Evolutionary conservation across 2,113 vertebrate genomes (phyloP).

Genomic region (Ceyx cyanopectus): DNA sequence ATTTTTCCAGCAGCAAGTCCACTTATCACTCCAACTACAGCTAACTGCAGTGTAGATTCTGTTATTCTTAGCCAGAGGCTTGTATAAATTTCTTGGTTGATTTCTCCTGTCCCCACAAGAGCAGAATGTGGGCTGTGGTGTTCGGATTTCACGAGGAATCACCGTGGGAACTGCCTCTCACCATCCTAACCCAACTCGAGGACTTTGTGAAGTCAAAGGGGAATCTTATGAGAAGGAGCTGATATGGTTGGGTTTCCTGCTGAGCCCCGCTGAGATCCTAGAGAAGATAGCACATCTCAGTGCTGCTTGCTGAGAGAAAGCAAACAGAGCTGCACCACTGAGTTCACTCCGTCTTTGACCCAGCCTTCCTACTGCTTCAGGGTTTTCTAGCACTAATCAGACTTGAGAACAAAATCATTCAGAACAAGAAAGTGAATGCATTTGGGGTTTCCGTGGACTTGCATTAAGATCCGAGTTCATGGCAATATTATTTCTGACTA

Average conservation of each 20-base stretch:
- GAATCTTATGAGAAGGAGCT: constrained; percentile 39
- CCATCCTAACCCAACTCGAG: not conserved
- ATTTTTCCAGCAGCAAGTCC: not conserved
- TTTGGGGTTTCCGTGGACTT: constrained; percentile 53
- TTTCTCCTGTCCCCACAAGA: not conserved
- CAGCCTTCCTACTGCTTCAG: constrained; percentile 64
- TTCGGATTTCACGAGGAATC: constrained; percentile 57
- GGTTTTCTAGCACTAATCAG: constrained; percentile 54
- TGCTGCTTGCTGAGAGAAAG: not conserved
- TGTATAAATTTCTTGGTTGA: constrained; percentile 30
- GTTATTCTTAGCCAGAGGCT: constrained; percentile 62
- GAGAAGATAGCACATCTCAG: constrained; percentile 37
- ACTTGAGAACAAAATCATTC: constrained; percentile 59
- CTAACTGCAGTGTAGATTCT: constrained; percentile 7
- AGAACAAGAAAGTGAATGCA: constrained; percentile 46
- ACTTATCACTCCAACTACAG: not conserved
- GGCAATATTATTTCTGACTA: constrained; percentile 37
- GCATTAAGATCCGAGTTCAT: constrained; percentile 1
- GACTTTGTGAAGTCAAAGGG: constrained; percentile 30
- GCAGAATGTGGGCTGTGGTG: not conserved
- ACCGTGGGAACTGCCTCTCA: not conserved
- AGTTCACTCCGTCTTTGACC: constrained; percentile 55
- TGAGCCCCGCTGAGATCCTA: not conserved
- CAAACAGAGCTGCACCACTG: not conserved
- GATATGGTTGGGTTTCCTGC: constrained; percentile 34